Evolutionary conservation across 2,797 vertebrate species (phyloP), one percentile per base, ranked within the genome.

Genomic region (Cephalopachus bancanus): DNA sequence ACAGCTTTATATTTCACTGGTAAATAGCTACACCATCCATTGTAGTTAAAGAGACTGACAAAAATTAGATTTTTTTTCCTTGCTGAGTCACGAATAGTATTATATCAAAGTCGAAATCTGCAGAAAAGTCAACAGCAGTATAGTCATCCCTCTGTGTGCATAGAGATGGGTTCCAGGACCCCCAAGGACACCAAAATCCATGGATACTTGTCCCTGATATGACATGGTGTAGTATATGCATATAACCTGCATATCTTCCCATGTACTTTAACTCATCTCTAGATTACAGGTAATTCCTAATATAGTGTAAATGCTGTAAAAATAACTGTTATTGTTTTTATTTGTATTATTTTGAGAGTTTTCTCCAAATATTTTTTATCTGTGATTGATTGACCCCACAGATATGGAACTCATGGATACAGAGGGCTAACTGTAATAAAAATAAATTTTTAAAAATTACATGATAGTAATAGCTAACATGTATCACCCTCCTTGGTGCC

Each of bases 81-180:
- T 57, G 1, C 11, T 17, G 86, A 89, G 0, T 93, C n/a, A 5
- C n/a, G 65, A 51, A 37, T 10, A 59, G 2, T 0, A 0, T 51
- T 11, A 1, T 12, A 11, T 62, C 90, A 30, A 90, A 97, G 92
- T 78, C 76, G 5, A 92, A 60, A 65, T 6, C 79, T 57, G 83
- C 26, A 78, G 81, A 93, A 87, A 93, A 96, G 74, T 72, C 96
- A 89, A 19, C 19, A 0, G 0, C 6, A 24, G 28, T 79, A 51
- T 24, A 1, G 2, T 30, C 2, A 5, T 16, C 49, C 49, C 15
- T 4, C 10, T 1, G 15, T 30, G 51, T 1, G 5, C 5, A 2
- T 30, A 1, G 49, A 28, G 65, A n/a, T 22, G 16, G 30, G 30
- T 19, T 55, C 75, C 51, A 76, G 51, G 74, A 55, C 28, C 17